Evolutionary conservation across 92 coral and sea anemone species (phyloP), one percentile per base, ranked within the genome.

Genomic region (Porites divaricata): DNA sequence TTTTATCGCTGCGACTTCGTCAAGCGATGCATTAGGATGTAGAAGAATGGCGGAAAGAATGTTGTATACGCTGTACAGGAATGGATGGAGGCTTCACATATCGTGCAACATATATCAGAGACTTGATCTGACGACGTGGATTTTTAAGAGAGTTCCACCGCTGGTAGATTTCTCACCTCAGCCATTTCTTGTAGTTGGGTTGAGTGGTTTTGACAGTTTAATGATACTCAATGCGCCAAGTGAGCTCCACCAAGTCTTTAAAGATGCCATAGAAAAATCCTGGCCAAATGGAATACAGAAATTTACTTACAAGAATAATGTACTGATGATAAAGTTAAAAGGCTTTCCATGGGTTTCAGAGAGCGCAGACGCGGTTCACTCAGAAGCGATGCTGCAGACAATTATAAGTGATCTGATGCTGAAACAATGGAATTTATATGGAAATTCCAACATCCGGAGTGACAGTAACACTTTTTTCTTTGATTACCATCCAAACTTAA

Each of bases 271-370:
- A 8, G 81, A 50, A 57, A 26, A 23, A 6, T 25, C 58, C 19
- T 89, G 95, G 95, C 20, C 75, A 2, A 52, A 50, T 12, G 95
- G 93, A 4, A 92, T 92, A 8, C 91, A 89, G 76, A 51, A 64
- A 3, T 71, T 58, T 58, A 64, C 23, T 7, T 26, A 61, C 3
- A 72, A 68, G 50, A 69, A 83, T 54, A 77, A 81, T 53, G 81
- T 83, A 15, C 49, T 78, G 13, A 63, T 83, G 16, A 41, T 92
- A 13, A 87, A 89, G 62, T 70, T 92, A 14, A 49, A 20, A 26
- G 95, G 95, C 7, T 72, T 83, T 48, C 95, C 93, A 1, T n/a
- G 65, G 89, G 68, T 59, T 23, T 79, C 28, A 49, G 75, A 71
- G 2, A 15, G 75, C 2, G 75, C 9, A 70, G 75, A 49, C 6